Evolutionary conservation across 2,888 invertebrate species (phyloP).

Genomic region (Phyllotreta cruciferae): DNA sequence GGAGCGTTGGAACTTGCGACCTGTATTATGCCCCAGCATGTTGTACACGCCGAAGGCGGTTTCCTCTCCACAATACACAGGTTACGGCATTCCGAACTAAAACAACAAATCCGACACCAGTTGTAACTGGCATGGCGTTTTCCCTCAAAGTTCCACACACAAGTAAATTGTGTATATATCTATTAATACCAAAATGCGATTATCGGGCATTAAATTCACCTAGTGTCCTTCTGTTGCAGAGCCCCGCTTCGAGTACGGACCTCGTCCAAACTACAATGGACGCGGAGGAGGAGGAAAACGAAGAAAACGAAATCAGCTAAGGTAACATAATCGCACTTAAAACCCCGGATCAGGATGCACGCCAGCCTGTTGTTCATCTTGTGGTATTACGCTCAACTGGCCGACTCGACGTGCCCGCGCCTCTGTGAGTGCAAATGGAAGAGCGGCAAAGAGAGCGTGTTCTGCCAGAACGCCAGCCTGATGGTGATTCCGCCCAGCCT

Average conservation of each 20-base stretch:
- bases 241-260: neutral
- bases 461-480: conserved; percentile 79
- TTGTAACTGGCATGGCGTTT: too few species aligned
- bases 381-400: conserved; percentile 55
- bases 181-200: neutral
- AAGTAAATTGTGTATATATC: too few species aligned
- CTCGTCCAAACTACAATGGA: conserved; percentile 39
- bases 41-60: too few species aligned
- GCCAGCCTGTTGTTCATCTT: conserved; percentile 44
- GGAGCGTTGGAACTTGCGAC: too few species aligned
- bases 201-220: neutral
- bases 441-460: conserved; percentile 83
- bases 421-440: conserved; percentile 90
- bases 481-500: conserved; percentile 76
- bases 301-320: conserved; percentile 43
- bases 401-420: conserved; percentile 72
- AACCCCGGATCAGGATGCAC: conserved; percentile 37
- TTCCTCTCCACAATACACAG: too few species aligned
- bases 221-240: conserved; percentile 21
- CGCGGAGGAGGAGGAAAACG: conserved; percentile 45
- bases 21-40: too few species aligned
- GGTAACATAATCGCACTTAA: neutral
- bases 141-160: too few species aligned
- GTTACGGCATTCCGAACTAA: too few species aligned
- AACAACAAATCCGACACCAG: too few species aligned